phyloP scores from a whole-genome alignment of 2,113 vertebrate genomes.

The Dipodomys merriami region DNA sequence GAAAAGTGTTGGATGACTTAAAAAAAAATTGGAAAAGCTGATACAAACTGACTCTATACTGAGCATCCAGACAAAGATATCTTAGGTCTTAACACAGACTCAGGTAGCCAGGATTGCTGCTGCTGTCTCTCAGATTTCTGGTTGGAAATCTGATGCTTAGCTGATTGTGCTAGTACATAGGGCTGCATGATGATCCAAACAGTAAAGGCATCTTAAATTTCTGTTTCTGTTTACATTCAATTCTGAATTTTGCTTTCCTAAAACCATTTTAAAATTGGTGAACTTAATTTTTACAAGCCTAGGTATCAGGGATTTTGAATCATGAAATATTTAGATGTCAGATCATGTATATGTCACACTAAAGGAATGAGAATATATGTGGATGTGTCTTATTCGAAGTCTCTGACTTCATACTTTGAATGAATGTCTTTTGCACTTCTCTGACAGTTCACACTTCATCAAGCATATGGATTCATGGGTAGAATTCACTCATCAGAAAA shows the following conservation, averaged over 20 bases:
- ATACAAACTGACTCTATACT: neutral
- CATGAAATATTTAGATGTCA: neutral
- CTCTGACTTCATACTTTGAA: neutral
- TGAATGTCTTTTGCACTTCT: neutral
- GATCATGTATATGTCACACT: neutral
- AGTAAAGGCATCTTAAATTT: neutral
- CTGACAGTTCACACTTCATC: neutral
- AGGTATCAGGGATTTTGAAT: neutral
- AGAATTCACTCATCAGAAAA: neutral
- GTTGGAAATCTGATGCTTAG: neutral
- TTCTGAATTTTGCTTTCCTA: neutral
- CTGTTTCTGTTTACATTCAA: neutral
- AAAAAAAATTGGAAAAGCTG: neutral
- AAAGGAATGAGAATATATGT: neutral
- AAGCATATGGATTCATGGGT: neutral
- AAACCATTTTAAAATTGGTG: neutral
- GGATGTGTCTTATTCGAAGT: neutral
- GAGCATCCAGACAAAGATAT: neutral
- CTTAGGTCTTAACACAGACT: neutral
- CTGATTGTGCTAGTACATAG: neutral
- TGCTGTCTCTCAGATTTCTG: too few relatives aligned
- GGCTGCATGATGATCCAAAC: fast-evolving
- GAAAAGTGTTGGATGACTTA: neutral
- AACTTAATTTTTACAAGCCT: neutral
- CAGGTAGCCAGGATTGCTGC: too few relatives aligned